Base-by-base conservation (phyloP, 2,113 vertebrate genomes). In the Tretioscincus oriximinensis region DNA sequence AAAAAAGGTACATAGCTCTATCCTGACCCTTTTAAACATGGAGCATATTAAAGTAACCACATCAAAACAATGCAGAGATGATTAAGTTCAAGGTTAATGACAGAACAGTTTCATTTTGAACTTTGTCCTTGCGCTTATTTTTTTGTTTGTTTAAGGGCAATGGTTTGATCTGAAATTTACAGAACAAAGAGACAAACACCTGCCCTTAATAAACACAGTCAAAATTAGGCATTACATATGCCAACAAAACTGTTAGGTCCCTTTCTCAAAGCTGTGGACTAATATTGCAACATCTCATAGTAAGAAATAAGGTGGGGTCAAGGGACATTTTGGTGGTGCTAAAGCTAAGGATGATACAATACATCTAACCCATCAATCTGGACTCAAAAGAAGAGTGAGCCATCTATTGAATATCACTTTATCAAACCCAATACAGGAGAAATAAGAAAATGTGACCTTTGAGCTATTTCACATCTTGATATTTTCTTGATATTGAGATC, bases 21-120 rank as follows among this genome's bases (percentile, higher is more conserved):
- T 65, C 81, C 67, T 73, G 61, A 29, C 78, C 78, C 64, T 67
- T 88, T 90, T 86, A 85, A 82, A 28, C 78, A 85, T 76, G 77
- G 64, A 77, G 74, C 77, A 4, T 81, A 89, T 85, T 88, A 88
- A 90, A 90, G 88, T 76, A 90, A 88, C 88, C 87, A 87, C 89
- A 81, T 84, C 87, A 86, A 83, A 91, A 77, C 75, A 86, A 73
- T 85, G 83, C 84, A 81, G 71, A 80, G 75, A 69, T 72, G 80
- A 90, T 41, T 72, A 87, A 70, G 87, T 85, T 70, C 0, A 1
- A 85, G 82, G 83, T 88, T 91, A 89, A 91, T 85, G 89, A 81
- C 83, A 87, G 85, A 87, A 88, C 74, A 82, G 58, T 49, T 82
- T 70, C 67, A 18, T 51, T 80, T 78, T 84, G 85, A 82, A 89